Evolutionary conservation across 2,797 vertebrate species (phyloP), one percentile per base, ranked within the genome.

Genomic region (Myiothlypis coronata): DNA sequence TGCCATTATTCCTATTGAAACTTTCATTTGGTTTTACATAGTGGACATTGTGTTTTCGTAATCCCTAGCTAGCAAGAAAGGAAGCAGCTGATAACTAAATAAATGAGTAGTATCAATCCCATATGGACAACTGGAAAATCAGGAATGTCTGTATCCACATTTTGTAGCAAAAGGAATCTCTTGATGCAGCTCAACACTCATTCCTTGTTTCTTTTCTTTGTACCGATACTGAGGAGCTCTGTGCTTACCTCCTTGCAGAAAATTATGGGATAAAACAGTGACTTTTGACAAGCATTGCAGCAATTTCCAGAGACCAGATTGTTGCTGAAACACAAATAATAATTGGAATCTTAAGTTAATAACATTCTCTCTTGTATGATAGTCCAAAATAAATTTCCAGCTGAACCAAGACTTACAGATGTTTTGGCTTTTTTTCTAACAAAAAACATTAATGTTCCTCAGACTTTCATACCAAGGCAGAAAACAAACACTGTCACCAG

Each of bases 301-400:
- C 1, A 6, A 79, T 81, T 91, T 75, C 72, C 77, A 77, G 74
- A 72, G 65, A 74, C n/a, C 30, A 39, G 67, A 46, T 34, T 67
- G 52, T 43, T 76, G 32, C 83, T 67, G 59, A 88, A 95, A 72
- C 30, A 74, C 44, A 65, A 43, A 69, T 44, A 19, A 68, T 47
- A 85, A 74, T 3, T 75, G 61, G 34, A 52, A 89, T 67, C 67
- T 76, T 86, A 64, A 90, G 91, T 71, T 68, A 86, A 75, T 83
- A 88, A 86, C 26, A 37, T 78, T 86, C 32, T 78, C 46, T 69
- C 67, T 78, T 0, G 0, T 43, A 35, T 24, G 35, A 57, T 61
- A 77, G 30, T 91, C 69, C 44, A 67, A 81, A 94, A 83, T 50
- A 81, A 68, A 91, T 79, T 72, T 86, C 59, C 86, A 80, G 32